These are phyloP conservation scores for Holothuria scabra DNA, from an alignment of 53 echinoderm and acorn worm genomes.

Conservation along the genomic window DNA sequence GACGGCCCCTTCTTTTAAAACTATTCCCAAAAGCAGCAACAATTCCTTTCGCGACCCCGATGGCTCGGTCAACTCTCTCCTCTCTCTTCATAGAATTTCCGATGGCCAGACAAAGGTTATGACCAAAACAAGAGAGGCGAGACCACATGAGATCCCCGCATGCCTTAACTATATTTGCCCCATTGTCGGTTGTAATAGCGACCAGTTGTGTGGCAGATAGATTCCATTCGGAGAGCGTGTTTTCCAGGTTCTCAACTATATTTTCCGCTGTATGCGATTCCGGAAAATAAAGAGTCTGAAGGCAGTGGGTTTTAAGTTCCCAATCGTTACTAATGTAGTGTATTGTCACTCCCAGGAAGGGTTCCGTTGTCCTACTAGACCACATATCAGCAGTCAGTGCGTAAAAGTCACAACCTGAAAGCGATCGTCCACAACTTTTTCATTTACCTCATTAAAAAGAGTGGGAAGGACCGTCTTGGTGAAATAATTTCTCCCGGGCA, in stretches of 20 bases:
- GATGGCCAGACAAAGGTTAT: conserved; percentile 31
- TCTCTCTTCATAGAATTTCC: conserved; percentile 18
- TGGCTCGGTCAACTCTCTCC: neutral
- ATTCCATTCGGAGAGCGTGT: neutral
- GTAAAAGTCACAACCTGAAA: conserved; percentile 13
- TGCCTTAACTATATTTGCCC: conserved; percentile 40
- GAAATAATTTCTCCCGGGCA: conserved; percentile 37
- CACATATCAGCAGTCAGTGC: conserved; percentile 23
- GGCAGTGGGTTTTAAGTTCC: conserved; percentile 9
- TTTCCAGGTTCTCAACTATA: neutral
- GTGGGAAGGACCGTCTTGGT: conserved; percentile 13
- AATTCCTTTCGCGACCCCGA: neutral
- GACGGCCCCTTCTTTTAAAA: neutral
- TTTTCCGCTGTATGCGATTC: conserved; percentile 22
- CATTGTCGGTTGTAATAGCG: conserved; percentile 21
- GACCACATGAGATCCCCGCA: neutral
- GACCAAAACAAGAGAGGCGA: conserved; percentile 22
- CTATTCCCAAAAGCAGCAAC: conserved; percentile 32
- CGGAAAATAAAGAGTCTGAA: conserved; percentile 22
- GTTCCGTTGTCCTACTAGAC: neutral
- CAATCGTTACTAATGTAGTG: conserved; percentile 18
- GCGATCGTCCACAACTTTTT: neutral
- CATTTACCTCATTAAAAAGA: conserved; percentile 10
- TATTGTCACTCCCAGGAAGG: conserved; percentile 1
- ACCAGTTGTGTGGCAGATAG: conserved; percentile 2